phyloP scores from a whole-genome alignment of 2,888 invertebrate species.

The Drosophila formosana region DNA sequence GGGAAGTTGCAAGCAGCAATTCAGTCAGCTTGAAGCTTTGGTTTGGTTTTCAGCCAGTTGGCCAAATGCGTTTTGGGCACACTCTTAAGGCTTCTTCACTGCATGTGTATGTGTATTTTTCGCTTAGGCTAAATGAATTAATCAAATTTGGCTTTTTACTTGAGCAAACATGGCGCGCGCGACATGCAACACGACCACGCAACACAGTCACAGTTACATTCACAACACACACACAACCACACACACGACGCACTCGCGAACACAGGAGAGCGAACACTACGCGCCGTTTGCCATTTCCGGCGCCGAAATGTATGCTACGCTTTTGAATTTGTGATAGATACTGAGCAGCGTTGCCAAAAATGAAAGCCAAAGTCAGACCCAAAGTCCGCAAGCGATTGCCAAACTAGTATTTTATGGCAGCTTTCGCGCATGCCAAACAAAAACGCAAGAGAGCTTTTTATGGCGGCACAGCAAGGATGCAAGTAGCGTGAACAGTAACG shows the following conservation, averaged over 20 bases:
- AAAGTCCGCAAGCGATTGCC: constrained; percentile 29
- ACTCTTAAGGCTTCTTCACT: constrained; percentile 48
- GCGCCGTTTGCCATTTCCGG: constrained; percentile 59
- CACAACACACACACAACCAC: constrained; percentile 17
- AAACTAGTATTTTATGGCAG: constrained; percentile 52
- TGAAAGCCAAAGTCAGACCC: constrained; percentile 30
- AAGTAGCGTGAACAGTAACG: constrained; percentile 3
- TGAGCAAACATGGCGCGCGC: constrained; percentile 65
- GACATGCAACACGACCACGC: constrained; percentile 57
- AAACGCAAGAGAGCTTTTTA: constrained; percentile 55
- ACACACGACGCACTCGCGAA: constrained; percentile 16
- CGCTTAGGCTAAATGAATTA: constrained; percentile 54
- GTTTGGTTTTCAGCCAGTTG: neutral
- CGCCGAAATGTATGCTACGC: constrained; percentile 64
- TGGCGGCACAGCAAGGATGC: constrained; percentile 50
- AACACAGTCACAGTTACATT: constrained; percentile 28
- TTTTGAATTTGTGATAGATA: constrained; percentile 70
- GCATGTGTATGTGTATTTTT: constrained; percentile 12
- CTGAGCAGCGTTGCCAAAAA: constrained; percentile 43
- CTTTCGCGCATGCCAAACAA: constrained; percentile 63
- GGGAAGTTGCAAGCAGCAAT: constrained; percentile 2
- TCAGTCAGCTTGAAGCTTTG: neutral
- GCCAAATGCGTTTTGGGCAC: constrained; percentile 32
- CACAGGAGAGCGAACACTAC: constrained; percentile 45
- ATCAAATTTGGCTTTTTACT: constrained; percentile 70